phyloP scores from a whole-genome alignment of 2,888 invertebrate species.

The Buathra laborator region DNA sequence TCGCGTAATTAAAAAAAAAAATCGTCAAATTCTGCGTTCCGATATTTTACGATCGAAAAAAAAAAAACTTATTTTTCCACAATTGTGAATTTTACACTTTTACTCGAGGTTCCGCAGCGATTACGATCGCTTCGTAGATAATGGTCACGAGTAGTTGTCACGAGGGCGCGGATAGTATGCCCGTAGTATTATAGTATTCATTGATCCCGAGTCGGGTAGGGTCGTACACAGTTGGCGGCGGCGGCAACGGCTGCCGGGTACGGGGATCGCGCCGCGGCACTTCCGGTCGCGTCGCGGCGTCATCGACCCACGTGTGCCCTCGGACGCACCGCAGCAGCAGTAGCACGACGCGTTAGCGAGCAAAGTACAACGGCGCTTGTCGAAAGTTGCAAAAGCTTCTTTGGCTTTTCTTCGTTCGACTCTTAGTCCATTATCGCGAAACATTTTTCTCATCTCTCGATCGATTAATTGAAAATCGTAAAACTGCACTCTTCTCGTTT shows the following conservation, averaged over 20 bases:
- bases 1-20: neutral
- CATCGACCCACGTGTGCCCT: conserved; percentile 73
- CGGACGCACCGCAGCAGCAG: conserved; percentile 58
- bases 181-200: conserved; percentile 68
- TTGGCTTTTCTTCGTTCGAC: neutral
- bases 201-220: conserved; percentile 68
- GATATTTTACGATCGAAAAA: neutral
- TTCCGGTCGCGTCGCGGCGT: conserved; percentile 77
- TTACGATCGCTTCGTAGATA: conserved; percentile 28
- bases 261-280: conserved; percentile 72
- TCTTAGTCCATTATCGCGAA: neutral
- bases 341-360: conserved; percentile 40
- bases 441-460: neutral
- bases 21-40: neutral
- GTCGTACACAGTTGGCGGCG: conserved; percentile 58
- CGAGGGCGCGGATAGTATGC: conserved; percentile 27
- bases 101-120: conserved; percentile 20
- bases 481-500: neutral
- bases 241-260: conserved; percentile 53
- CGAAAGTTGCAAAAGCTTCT: neutral
- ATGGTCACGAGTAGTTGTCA: conserved; percentile 29
- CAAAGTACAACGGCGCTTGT: conserved; percentile 9
- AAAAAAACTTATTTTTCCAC: neutral
- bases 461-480: neutral
- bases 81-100: conserved; percentile 17